Evolutionary conservation across 2,888 invertebrate species (phyloP), one percentile per base, ranked within the genome.

Genomic region (Eurois occulta): DNA sequence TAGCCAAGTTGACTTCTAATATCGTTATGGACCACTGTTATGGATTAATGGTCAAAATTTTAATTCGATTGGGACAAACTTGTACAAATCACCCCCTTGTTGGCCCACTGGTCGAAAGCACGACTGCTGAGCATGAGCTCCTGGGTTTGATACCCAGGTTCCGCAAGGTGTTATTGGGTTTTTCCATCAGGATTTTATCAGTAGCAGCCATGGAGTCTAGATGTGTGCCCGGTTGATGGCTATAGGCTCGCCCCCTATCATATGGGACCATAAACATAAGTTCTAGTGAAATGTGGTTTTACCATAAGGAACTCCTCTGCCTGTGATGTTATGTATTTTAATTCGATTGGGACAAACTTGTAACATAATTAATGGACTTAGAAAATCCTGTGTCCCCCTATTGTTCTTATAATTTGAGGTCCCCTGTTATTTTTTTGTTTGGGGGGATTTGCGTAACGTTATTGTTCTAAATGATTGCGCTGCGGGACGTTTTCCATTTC

Each of bases 1-100:
- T 87, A 87, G 83, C 69, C 68, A 77, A 88, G 75, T 87, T 80
- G 69, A 76, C 66, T 87, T 81, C 69, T 85, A 85, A 83, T 75
- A 70, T 75, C 85, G 68, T 87, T 88, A 88, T 83, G 70, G 72
- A 73, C 69, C 70, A 78, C 70, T 88, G 85, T 81, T 79, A 80
- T 83, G 83, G 81, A 88, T 88, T 83, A 85, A 88, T 87, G 80
- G 83, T 73, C 70, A 67, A 81, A 83, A 88, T 85, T 83, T 86
- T 84, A 83, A 81, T 87, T 86, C 85, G 77, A 80, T 81, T 67
- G 41, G 46, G 66, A 72, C 67, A 28, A 84, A 86, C 70, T 86
- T 86, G 69, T 77, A 83, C 69, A n/a, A 81, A 84, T 78, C 76
- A n/a, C 2, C 13, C 13, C 3, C n/a, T 41, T 35, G 41, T 41